These are phyloP conservation scores for Axinella damicornis DNA, from an alignment of 37 sponge, comb jelly and placozoan species.

Conservation along the genomic window DNA sequence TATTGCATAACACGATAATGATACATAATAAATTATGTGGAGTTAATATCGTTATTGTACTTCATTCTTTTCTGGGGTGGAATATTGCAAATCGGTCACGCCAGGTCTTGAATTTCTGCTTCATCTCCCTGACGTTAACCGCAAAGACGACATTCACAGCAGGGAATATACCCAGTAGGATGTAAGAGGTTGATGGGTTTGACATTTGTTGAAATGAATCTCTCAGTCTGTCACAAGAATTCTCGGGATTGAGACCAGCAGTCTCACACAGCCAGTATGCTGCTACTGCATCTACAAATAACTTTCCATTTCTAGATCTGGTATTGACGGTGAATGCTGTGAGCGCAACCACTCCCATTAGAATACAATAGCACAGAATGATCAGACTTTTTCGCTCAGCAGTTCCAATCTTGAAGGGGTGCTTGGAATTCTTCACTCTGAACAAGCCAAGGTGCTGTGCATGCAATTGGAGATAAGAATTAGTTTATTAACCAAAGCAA, in stretches of 20 bases:
- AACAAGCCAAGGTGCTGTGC: too few relatives aligned
- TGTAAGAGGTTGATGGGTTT: constrained; percentile 6
- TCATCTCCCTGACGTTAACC: constrained; percentile 26
- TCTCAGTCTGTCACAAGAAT: constrained; percentile 11
- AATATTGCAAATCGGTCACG: too few relatives aligned
- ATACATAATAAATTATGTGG: too few relatives aligned
- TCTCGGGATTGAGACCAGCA: not conserved
- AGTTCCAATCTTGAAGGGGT: constrained; percentile 1
- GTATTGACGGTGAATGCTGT: constrained; percentile 1
- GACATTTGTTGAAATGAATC: not conserved
- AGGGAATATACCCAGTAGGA: constrained; percentile 33
- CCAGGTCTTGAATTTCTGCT: not conserved
- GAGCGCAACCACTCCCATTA: constrained; percentile 11
- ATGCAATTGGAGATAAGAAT: too few relatives aligned
- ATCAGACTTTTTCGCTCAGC: constrained; percentile 19
- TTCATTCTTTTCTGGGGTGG: too few relatives aligned
- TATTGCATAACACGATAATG: too few relatives aligned
- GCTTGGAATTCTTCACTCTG: too few relatives aligned
- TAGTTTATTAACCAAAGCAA: too few relatives aligned
- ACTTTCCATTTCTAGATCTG: not conserved
- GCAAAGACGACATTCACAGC: constrained; percentile 36
- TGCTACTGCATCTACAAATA: not conserved
- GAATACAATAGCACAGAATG: not conserved
- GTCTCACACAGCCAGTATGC: constrained; percentile 23
- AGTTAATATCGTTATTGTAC: too few relatives aligned